Evolutionary conservation across 2,797 vertebrate species (phyloP), one percentile per base, ranked within the genome.

Genomic region (Vireo griseus): DNA sequence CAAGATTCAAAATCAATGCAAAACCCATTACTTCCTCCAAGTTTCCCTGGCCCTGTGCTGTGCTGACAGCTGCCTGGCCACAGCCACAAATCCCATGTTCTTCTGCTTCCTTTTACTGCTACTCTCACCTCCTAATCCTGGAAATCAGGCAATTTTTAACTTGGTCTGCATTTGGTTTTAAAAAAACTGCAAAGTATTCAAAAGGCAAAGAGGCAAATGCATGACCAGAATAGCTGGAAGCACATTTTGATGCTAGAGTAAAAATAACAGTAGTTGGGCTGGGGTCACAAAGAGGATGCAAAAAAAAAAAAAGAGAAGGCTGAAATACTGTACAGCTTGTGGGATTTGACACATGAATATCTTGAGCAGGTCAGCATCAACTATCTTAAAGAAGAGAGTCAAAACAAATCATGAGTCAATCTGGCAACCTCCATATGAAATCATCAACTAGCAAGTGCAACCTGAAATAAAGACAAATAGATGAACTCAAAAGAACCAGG

Each of bases 71-170:
- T 84, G 61, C 61, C 40, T 50, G 39, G 31, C 44, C 5, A 1
- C 57, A 74, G 6, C 45, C 31, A 5, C 5, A 25, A 69, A 47
- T 15, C 5, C 21, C 0, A 0, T 2, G 3, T 15, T 57, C 31
- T 9, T 80, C 65, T 68, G 24, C 65, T 77, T 83, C 50, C 35
- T 83, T 77, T 69, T 29, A 6, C 25, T 74, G 68, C 21, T 71
- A 4, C 52, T 67, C 9, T 74, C 7, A 2, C 13, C 61, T 37
- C 50, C 42, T 24, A 63, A 74, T 26, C 52, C 25, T 77, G 45
- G 76, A 94, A 77, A 77, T 72, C 6, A 8, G 29, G 16, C 20
- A 3, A 11, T 25, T 85, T 47, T 66, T 61, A 42, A n/a, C 59
- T 91, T 45, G n/a, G 11, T 79, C 35, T 58, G 28, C 9, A 28